Evolutionary conservation across 1,140 invertebrate genomes (phyloP).

Genomic region (Leptopilina boulardi): DNA sequence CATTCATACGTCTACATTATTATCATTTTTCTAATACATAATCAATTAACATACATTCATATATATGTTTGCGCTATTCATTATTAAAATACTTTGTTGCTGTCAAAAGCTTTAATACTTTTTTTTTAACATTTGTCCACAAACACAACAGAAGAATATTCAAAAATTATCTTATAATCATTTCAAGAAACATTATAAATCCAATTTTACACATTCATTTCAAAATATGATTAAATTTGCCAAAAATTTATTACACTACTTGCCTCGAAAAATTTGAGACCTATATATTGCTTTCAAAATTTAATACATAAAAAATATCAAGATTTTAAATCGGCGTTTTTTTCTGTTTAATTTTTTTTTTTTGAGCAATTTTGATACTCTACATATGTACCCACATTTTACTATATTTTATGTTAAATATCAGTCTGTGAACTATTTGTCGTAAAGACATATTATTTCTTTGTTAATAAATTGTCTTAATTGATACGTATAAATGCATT

Average conservation of each 20-base stretch:
- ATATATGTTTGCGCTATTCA: constrained; percentile 7
- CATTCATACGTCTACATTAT: not conserved
- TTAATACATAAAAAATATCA: too few relatives aligned
- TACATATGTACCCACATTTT: not conserved
- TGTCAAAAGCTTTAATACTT: not conserved
- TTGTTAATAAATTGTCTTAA: not conserved
- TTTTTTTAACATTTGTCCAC: not conserved
- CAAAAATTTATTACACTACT: too few relatives aligned
- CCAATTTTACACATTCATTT: not conserved
- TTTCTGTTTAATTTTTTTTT: not conserved
- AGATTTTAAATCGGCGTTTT: not conserved
- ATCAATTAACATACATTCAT: not conserved
- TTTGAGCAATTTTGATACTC: constrained; percentile 9
- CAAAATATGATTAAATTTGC: too few relatives aligned
- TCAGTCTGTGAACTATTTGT: constrained; percentile 8
- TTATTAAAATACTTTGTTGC: constrained; percentile 10
- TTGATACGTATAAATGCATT: constrained; percentile 7
- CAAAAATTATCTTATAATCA: not conserved
- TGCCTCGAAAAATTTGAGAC: too few relatives aligned
- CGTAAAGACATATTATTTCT: not conserved
- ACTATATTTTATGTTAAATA: not conserved
- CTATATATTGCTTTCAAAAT: too few relatives aligned
- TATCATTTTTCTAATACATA: not conserved
- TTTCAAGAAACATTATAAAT: not conserved
- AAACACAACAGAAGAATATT: constrained; percentile 22